These are phyloP conservation scores for Drosophila demipolita DNA, from an alignment of 2,888 invertebrate genomes.

Conservation along the genomic window DNA sequence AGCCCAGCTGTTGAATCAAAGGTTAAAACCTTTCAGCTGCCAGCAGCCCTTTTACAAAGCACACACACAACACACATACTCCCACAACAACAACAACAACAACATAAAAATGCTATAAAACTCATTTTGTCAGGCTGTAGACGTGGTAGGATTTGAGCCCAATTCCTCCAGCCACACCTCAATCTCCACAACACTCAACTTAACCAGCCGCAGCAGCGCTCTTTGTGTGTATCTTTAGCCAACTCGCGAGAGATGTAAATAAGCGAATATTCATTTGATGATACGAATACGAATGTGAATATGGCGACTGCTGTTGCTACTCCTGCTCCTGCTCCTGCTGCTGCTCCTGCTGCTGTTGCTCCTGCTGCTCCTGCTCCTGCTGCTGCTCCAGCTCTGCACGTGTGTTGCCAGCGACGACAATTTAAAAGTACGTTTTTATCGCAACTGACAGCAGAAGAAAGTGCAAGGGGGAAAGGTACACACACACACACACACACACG, in stretches of 20 bases:
- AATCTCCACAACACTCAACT: slow-evolving; percentile 36
- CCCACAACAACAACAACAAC: background rate
- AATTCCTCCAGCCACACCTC: slow-evolving; percentile 38
- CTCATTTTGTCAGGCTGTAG: slow-evolving; percentile 69
- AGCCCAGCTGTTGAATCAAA: slow-evolving; percentile 80
- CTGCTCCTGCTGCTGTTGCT: background rate
- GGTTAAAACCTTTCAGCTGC: slow-evolving; percentile 68
- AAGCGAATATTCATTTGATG: slow-evolving; percentile 80
- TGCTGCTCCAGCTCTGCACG: slow-evolving; percentile 47
- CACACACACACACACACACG: too few relatives aligned
- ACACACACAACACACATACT: slow-evolving; percentile 13
- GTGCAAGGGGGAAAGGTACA: background rate
- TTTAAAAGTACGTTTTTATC: slow-evolving; percentile 76
- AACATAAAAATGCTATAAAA: slow-evolving; percentile 51
- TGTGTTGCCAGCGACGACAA: slow-evolving; percentile 64
- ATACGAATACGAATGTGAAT: slow-evolving; percentile 45
- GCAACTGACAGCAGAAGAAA: slow-evolving; percentile 29
- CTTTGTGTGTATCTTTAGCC: slow-evolving; percentile 50
- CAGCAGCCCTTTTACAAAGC: slow-evolving; percentile 56
- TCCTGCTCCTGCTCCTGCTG: background rate
- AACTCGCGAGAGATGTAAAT: slow-evolving; percentile 70
- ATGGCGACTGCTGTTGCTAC: slow-evolving; percentile 3
- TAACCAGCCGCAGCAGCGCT: slow-evolving; percentile 28
- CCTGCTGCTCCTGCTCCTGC: background rate
- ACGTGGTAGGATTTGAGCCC: slow-evolving; percentile 13